These are phyloP conservation scores for Megalopta genalis DNA, from an alignment of 1,140 invertebrate genomes.

Conservation along the genomic window DNA sequence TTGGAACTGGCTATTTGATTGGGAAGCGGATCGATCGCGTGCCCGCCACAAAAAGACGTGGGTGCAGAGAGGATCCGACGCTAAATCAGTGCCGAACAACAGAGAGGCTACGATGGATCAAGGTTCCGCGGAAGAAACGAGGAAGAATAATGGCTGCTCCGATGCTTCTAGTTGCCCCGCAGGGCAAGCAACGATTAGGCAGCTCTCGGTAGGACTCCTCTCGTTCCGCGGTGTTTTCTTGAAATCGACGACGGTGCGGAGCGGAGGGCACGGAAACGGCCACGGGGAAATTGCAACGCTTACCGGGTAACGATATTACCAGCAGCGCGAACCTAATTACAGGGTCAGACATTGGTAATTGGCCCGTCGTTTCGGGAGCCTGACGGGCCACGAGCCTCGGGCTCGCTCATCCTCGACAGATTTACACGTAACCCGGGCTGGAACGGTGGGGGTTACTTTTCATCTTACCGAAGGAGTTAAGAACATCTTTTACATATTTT, in stretches of 20 bases:
- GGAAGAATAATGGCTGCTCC: neutral
- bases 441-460: neutral
- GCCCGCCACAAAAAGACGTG: no score
- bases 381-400: constrained; percentile 11
- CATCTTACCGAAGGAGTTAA: no score
- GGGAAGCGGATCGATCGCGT: no score
- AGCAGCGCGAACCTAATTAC: constrained; percentile 70
- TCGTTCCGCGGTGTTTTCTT: neutral
- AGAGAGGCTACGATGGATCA: neutral
- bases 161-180: neutral
- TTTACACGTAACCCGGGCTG: constrained; percentile 6
- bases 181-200: neutral
- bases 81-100: neutral
- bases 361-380: constrained; percentile 41
- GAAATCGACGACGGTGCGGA: constrained; percentile 9
- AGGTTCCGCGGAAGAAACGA: neutral
- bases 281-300: constrained; percentile 65
- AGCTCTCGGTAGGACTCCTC: neutral
- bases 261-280: constrained; percentile 11
- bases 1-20: no score
- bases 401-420: constrained; percentile 17
- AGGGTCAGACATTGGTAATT: constrained; percentile 70
- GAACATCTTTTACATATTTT: no score
- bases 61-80: no score
- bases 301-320: constrained; percentile 67